Evolutionary conservation across 2,888 invertebrate species (phyloP), one percentile per base, ranked within the genome.

Genomic region (Muscina levida): DNA sequence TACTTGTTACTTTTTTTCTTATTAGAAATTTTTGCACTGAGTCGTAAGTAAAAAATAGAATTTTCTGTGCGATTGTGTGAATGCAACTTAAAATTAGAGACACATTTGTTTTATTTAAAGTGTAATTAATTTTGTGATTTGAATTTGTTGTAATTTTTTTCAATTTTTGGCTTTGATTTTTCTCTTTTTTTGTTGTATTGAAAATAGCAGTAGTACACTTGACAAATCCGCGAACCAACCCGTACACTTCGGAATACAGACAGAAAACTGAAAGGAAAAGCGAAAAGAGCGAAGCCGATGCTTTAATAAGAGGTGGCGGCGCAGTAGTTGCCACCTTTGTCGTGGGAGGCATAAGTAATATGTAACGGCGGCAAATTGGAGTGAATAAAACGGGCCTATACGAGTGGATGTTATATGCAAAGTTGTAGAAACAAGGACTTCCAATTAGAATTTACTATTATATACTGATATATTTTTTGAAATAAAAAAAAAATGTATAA

Each of bases 191-290:
- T 66, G 42, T 78, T 70, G 68, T 26, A 39, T 31, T 62, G 48
- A 72, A 72, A 59, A 62, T 31, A 31, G 31, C 31, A 3, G 31
- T 31, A 8, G 31, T 31, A 31, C 31, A 31, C 31, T 31, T 42
- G 44, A 74, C 66, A 73, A 66, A 76, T 72, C 65, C 74, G 74
- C 72, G 71, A 31, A 53, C 53, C 53, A 24, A 53, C 31, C 31
- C 31, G 31, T 70, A 74, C 65, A 39, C 74, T 74, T 79, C 78
- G 74, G 74, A 79, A 74, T 71, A 79, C 72, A 79, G 79, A 75
- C 71, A 75, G 75, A 79, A 75, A 79, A 75, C 75, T 75, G 46
- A 79, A 75, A 79, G 59, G 79, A 72, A 72, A 74, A 79, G 71
- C 37, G 71, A 75, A 57, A 31, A 31, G 8, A 31, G 31, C n/a